These are phyloP conservation scores for Antennarius maculatus DNA, from an alignment of 2,797 vertebrate species.

Conservation along the genomic window DNA sequence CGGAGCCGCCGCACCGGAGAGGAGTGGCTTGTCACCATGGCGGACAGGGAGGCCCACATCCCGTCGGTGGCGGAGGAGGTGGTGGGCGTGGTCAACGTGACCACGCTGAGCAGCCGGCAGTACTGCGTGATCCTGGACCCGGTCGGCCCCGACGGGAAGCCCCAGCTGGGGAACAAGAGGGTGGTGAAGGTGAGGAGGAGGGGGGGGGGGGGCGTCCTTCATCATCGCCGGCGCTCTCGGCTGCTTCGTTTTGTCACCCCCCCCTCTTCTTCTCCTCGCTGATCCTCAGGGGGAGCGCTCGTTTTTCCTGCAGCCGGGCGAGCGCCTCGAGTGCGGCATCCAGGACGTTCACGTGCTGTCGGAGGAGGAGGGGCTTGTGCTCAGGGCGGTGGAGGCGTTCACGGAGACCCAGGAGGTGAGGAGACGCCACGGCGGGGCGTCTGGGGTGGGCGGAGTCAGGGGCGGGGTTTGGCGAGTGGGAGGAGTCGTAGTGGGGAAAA, in stretches of 20 bases:
- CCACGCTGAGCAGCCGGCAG: conserved; percentile 85
- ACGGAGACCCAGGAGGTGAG: conserved; percentile 69
- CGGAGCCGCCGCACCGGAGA: conserved; percentile 85
- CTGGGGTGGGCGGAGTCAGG: no score
- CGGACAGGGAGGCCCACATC: conserved; percentile 87
- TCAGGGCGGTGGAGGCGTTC: conserved; percentile 86
- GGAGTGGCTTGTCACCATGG: conserved; percentile 90
- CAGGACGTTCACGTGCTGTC: conserved; percentile 89
- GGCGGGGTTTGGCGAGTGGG: no score
- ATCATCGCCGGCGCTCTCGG: no score
- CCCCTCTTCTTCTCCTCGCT: neutral
- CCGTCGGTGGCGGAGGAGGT: conserved; percentile 90
- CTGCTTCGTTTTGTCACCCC: no score
- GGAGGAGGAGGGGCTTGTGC: conserved; percentile 89
- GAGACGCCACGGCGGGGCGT: no score
- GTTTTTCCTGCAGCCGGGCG: conserved; percentile 90
- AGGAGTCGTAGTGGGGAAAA: no score
- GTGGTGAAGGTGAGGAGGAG: conserved; percentile 86
- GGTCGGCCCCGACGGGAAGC: conserved; percentile 84
- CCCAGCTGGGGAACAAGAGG: conserved; percentile 89
- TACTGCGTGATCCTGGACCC: conserved; percentile 91
- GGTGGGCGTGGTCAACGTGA: conserved; percentile 86
- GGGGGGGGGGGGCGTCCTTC: no score
- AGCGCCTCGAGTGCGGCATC: conserved; percentile 86
- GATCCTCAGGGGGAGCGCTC: conserved; percentile 87